These are phyloP conservation scores for Catostylus mosaicus DNA, from an alignment of 30 jellyfish, hydroid and myxozoan species.

Conservation along the genomic window DNA sequence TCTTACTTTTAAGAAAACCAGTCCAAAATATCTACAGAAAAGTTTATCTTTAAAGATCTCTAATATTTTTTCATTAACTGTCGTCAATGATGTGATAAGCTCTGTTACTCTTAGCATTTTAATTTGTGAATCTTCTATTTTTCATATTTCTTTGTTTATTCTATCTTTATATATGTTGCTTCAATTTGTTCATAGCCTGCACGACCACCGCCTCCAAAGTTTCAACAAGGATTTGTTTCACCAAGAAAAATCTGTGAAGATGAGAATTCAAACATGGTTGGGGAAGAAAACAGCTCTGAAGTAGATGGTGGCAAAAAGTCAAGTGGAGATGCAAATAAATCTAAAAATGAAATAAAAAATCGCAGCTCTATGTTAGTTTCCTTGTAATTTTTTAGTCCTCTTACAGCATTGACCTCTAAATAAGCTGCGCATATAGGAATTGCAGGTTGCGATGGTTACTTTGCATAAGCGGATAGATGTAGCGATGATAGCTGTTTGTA, in stretches of 20 bases:
- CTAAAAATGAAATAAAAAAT: constrained; percentile 1
- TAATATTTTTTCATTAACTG: too few relatives aligned
- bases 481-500: too few relatives aligned
- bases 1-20: too few relatives aligned
- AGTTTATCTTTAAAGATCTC: too few relatives aligned
- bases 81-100: too few relatives aligned
- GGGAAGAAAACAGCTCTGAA: background rate
- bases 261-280: constrained; percentile 65
- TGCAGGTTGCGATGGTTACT: too few relatives aligned
- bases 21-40: too few relatives aligned
- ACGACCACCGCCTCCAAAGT: constrained; percentile 94
- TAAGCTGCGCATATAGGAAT: too few relatives aligned
- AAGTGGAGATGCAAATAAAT: background rate
- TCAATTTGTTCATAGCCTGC: constrained; percentile 69
- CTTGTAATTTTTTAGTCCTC: background rate
- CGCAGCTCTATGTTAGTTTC: constrained; percentile 42
- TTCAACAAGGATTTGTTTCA: constrained; percentile 23
- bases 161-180: background rate
- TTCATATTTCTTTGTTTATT: background rate
- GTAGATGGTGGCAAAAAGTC: background rate
- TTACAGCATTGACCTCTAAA: too few relatives aligned
- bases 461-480: too few relatives aligned
- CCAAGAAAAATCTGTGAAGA: constrained; percentile 61
- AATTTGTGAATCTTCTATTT: background rate
- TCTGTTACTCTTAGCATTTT: background rate